Evolutionary conservation across 2,797 vertebrate species (phyloP).

Genomic region (Oreortyx pictus): DNA sequence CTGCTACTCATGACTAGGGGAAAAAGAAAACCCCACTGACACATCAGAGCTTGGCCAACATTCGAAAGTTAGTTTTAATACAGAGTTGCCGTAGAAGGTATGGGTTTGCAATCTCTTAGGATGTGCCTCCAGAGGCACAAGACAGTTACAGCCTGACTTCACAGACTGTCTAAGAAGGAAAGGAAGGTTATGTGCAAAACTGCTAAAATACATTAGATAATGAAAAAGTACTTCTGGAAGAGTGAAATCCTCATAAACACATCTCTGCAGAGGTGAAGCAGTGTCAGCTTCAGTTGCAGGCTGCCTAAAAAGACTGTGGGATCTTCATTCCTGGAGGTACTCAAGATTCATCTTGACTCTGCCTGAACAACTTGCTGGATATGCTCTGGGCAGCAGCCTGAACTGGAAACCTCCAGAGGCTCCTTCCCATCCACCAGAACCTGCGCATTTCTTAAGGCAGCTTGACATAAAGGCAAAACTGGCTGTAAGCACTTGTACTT

Average conservation of each 20-base stretch:
- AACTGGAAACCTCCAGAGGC: neutral
- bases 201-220: neutral
- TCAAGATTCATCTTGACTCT: neutral
- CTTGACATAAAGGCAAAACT: neutral
- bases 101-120: neutral
- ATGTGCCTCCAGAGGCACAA: neutral
- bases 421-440: neutral
- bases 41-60: neutral
- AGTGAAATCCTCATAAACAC: neutral
- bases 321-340: neutral
- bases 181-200: neutral
- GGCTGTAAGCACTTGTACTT: neutral
- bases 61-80: constrained; percentile 5
- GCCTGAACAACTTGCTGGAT: neutral
- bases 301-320: neutral
- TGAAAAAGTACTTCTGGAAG: neutral
- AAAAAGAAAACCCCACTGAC: neutral
- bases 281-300: neutral
- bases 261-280: neutral
- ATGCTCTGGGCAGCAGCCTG: neutral
- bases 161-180: neutral
- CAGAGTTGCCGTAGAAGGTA: neutral
- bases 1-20: neutral
- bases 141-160: neutral
- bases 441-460: neutral